Conservation (phyloP, 2,797 vertebrate genomes). For the Clarias platycephalus region DNA sequence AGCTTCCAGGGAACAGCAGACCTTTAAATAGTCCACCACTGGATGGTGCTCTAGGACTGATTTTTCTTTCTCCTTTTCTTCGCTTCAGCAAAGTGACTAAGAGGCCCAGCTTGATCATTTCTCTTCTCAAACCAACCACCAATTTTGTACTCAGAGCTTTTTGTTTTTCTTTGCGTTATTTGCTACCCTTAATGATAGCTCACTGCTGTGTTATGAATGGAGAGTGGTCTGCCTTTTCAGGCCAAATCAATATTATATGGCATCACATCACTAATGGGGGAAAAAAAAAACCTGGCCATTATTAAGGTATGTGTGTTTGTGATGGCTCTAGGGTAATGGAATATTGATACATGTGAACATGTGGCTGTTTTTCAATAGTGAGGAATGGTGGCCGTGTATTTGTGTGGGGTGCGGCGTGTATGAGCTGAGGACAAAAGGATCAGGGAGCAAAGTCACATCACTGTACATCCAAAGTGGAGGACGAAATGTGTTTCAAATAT, state of each 20-base stretch:
- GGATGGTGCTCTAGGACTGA: conserved; percentile 65
- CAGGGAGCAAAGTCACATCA: conserved; percentile 27
- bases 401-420: conserved; percentile 1
- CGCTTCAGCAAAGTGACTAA: not conserved
- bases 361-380: conserved; percentile 36
- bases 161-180: conserved; percentile 45
- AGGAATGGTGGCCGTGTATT: conserved; percentile 20
- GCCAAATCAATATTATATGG: conserved; percentile 55
- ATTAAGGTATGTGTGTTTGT: conserved; percentile 25
- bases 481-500: not conserved
- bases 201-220: conserved; percentile 43
- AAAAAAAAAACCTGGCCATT: not conserved
- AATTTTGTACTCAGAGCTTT: conserved; percentile 50
- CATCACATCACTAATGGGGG: conserved; percentile 44
- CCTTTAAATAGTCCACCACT: conserved; percentile 49
- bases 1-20: not conserved
- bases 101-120: conserved; percentile 26
- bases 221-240: conserved; percentile 50
- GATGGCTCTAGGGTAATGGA: conserved; percentile 42
- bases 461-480: conserved; percentile 29
- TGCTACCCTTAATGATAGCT: conserved; percentile 51
- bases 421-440: conserved; percentile 35
- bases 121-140: conserved; percentile 44
- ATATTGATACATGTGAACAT: conserved; percentile 40
- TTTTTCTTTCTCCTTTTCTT: not conserved